Percentiles rank a stretch among this genome's conserved stretches.
These are phyloP conservation scores for Hylaea fasciaria DNA, from an alignment of 2,888 invertebrate genomes.

Conservation along the genomic window DNA sequence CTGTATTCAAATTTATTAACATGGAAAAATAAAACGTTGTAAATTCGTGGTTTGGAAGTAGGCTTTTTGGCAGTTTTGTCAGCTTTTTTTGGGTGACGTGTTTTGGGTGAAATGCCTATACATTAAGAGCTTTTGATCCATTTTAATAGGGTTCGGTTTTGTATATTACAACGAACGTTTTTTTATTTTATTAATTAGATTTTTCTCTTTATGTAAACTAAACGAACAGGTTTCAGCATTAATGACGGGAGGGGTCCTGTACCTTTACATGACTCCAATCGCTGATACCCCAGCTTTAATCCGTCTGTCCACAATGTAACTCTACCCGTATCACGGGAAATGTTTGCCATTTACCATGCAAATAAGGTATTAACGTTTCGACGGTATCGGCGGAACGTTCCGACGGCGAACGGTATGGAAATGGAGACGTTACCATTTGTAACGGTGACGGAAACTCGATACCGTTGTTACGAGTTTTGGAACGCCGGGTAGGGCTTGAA, in stretches of 20 bases:
- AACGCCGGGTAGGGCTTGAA: too few species aligned
- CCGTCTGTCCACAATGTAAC: conserved; percentile 13
- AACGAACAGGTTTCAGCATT: too few species aligned
- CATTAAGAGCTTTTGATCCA: too few species aligned
- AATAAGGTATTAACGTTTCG: conserved; percentile 25
- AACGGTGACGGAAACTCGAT: neutral
- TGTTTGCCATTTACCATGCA: conserved; percentile 26
- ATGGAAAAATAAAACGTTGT: conserved; percentile 32
- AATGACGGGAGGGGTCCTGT: too few species aligned
- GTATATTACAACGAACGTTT: too few species aligned
- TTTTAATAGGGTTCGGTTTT: too few species aligned
- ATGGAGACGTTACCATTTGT: conserved; percentile 4
- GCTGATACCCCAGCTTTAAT: conserved; percentile 11
- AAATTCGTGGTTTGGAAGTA: conserved; percentile 21
- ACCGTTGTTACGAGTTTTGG: too few species aligned
- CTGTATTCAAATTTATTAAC: conserved; percentile 34
- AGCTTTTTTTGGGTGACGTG: neutral
- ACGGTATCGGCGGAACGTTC: neutral
- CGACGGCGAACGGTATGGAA: neutral
- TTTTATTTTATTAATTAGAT: too few species aligned
- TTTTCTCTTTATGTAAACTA: too few species aligned
- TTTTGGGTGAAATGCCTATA: too few species aligned
- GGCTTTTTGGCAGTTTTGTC: conserved; percentile 19
- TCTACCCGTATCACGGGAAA: conserved; percentile 11
- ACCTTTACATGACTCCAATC: conserved; percentile 12